Evolutionary conservation across 2,797 vertebrate genomes (phyloP).

Genomic region (Aselliscus stoliczkanus): DNA sequence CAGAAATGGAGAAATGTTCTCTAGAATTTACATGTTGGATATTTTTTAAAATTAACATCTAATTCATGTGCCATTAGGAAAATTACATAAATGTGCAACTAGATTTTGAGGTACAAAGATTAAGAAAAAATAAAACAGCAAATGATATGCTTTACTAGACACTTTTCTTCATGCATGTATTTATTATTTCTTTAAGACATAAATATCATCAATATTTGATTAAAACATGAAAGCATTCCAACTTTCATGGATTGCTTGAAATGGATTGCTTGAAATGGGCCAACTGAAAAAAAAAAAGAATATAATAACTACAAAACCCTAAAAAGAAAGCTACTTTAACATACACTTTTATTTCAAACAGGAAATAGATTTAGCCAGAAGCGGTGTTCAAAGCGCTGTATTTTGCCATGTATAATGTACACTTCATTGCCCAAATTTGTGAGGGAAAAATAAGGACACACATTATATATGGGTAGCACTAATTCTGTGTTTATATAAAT

Average conservation of each 20-base stretch:
- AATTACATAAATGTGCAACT: not conserved
- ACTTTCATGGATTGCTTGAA: too few species aligned
- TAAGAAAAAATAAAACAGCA: not conserved
- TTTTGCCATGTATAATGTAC: too few species aligned
- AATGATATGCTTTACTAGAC: not conserved
- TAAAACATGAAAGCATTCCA: not conserved
- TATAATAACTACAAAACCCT: not conserved
- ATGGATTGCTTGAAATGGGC: too few species aligned
- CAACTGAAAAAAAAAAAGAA: not conserved
- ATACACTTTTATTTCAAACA: not conserved
- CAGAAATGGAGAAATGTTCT: constrained; percentile 32
- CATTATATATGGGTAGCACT: too few species aligned
- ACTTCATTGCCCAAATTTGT: too few species aligned
- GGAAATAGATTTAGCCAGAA: not conserved
- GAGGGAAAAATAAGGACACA: too few species aligned
- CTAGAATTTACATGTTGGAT: constrained; percentile 62
- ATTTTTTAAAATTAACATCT: not conserved
- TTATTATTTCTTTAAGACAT: not conserved
- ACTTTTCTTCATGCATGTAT: not conserved
- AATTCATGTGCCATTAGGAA: not conserved
- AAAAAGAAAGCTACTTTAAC: not conserved
- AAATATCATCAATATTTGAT: not conserved
- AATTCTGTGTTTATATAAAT: too few species aligned
- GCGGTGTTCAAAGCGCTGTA: not conserved
- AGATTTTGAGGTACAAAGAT: not conserved